Evolutionary conservation across 2,797 vertebrate species (phyloP).

Genomic region (Ataeniobius toweri): DNA sequence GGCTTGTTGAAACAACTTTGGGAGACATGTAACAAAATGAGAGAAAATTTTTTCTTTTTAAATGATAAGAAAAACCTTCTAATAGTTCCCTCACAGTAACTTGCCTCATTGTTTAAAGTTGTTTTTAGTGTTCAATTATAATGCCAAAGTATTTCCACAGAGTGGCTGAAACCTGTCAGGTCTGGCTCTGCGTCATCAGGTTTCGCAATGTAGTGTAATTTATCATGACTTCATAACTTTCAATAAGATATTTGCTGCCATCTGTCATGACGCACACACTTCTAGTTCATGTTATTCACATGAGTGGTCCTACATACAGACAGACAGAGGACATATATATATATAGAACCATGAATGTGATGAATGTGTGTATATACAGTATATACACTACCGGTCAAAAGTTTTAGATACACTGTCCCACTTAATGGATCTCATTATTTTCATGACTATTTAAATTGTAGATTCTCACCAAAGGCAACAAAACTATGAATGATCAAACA

Average conservation of each 20-base stretch:
- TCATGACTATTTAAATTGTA: no score
- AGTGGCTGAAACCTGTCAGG: constrained; percentile 51
- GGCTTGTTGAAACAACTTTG: constrained; percentile 33
- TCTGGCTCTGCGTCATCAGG: constrained; percentile 59
- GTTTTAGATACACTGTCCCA: no score
- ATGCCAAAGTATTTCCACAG: constrained; percentile 44
- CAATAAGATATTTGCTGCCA: constrained; percentile 75
- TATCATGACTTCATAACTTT: constrained; percentile 73
- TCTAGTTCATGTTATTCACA: neutral
- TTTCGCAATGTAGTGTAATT: constrained; percentile 62
- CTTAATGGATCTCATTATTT: no score
- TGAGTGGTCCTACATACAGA: no score
- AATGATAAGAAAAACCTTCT: constrained; percentile 11
- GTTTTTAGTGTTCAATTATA: constrained; percentile 65
- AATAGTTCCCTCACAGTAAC: constrained; percentile 41
- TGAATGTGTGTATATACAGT: no score
- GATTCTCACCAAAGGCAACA: no score
- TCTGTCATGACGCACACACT: constrained; percentile 60
- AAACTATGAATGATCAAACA: no score
- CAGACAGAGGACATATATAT: no score
- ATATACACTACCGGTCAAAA: no score
- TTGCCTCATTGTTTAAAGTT: constrained; percentile 34
- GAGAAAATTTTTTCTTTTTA: neutral
- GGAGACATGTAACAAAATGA: neutral
- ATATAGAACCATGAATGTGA: no score